Percentiles rank a stretch among this genome's conserved stretches.
These are phyloP conservation scores for Hemiprocne comata DNA, from an alignment of 2,113 vertebrate species.

Conservation along the genomic window DNA sequence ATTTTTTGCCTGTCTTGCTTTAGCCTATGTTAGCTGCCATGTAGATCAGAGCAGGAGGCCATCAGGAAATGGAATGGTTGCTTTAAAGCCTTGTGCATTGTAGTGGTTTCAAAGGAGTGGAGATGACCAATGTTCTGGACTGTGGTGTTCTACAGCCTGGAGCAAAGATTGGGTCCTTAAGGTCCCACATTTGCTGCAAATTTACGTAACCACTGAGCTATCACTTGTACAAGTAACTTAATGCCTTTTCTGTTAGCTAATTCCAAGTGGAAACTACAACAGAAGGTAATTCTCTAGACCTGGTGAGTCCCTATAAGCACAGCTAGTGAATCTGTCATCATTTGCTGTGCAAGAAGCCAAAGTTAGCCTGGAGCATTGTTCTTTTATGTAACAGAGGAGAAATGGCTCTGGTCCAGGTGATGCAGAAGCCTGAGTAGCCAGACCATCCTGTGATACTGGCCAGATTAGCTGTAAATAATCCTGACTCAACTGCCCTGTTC, in stretches of 20 bases:
- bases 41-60: neutral
- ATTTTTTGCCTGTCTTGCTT: neutral
- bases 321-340: constrained; percentile 9
- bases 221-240: neutral
- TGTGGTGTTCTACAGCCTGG: neutral
- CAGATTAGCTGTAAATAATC: neutral
- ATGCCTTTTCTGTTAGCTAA: neutral
- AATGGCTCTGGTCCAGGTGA: constrained; percentile 13
- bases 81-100: neutral
- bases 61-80: neutral
- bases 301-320: neutral
- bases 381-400: constrained; percentile 12
- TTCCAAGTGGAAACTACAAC: neutral
- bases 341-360: neutral
- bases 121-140: neutral
- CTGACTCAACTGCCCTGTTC: neutral
- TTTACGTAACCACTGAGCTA: neutral
- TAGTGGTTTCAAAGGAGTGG: neutral
- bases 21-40: neutral
- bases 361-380: constrained; percentile 29
- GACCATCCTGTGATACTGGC: neutral
- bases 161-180: neutral
- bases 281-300: neutral
- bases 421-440: constrained; percentile 28
- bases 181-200: neutral